Base-by-base conservation (phyloP, 2,888 invertebrate species). In the Melieria crassipennis region DNA sequence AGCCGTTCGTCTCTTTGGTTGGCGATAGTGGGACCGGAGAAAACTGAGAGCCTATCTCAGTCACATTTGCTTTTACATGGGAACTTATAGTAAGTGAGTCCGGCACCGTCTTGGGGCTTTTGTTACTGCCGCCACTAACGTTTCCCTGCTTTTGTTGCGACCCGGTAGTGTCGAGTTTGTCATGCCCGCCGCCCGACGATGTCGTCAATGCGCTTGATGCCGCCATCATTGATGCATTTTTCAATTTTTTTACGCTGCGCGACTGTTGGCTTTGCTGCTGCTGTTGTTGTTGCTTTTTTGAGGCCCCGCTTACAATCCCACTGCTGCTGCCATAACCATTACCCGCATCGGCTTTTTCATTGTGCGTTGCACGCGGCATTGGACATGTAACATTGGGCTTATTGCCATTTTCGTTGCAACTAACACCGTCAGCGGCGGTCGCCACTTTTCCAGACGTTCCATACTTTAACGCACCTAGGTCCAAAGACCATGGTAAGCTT, bases 41-140 rank as follows among this genome's bases (percentile, higher is more conserved):
- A 30, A 30, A 30, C 30, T 75, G 77, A 60, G 63, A 65, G 9
- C 48, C 58, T 64, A 61, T 50, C 61, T 76, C 75, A 63, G 71
- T 75, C 11, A 10, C 42, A 30, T 47, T 66, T 4, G 48, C 48
- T 50, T 48, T 50, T 11, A 13, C 50, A 42, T 58, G 57, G 5
- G 16, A 42, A 10, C 50, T 16, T 16, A 11, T 9, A 7, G 5
- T 50, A 13, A 13, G 11, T 48, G 43, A 60, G 5, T 43, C 43
- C 1, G 13, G 56, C 62, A 7, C 42, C 13, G 13, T 6, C 13
- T 52, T 52, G 9, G 10, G 9, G 6, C 55, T 5, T 55, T 69
- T 69, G 7, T 47, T 56, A 5, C 5, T 42, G 13, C 50, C 58
- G 4, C 45, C 46, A n/a, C 67, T 58, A 5, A 52, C 16, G 46